These are phyloP conservation scores for Eupithecia pulchellata DNA, from an alignment of 2,888 invertebrate species.

Conservation along the genomic window DNA sequence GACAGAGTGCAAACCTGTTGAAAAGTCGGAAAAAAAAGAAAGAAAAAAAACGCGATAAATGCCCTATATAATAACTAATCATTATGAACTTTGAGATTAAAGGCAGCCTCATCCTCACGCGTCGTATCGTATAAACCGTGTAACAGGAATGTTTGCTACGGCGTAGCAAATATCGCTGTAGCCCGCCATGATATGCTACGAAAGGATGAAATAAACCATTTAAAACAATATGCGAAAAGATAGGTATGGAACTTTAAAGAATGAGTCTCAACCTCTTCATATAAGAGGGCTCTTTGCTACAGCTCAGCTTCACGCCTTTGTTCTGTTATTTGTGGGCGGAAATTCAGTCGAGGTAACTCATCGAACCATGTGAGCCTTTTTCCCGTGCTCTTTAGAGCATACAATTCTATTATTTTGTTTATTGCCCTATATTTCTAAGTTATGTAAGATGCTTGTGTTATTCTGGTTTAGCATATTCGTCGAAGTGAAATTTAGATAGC, in stretches of 20 bases:
- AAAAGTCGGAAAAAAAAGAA: too few relatives aligned
- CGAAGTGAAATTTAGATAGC: too few relatives aligned
- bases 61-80: too few relatives aligned
- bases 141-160: too few relatives aligned
- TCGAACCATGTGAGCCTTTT: background rate
- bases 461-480: background rate
- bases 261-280: background rate
- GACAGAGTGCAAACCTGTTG: too few relatives aligned
- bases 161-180: background rate
- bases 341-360: slow-evolving; percentile 10
- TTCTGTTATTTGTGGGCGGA: slow-evolving; percentile 17
- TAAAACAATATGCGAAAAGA: background rate
- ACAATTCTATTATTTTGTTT: slow-evolving; percentile 3
- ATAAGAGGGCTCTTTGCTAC: slow-evolving; percentile 16
- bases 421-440: background rate
- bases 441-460: background rate
- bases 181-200: background rate
- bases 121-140: too few relatives aligned
- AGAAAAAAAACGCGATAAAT: too few relatives aligned
- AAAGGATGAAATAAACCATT: background rate
- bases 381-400: slow-evolving; percentile 2
- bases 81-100: too few relatives aligned
- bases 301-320: slow-evolving; percentile 17
- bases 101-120: too few relatives aligned
- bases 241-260: background rate